Conservation (phyloP, 2,797 vertebrate species). For the Pyrocephalus nanus region DNA sequence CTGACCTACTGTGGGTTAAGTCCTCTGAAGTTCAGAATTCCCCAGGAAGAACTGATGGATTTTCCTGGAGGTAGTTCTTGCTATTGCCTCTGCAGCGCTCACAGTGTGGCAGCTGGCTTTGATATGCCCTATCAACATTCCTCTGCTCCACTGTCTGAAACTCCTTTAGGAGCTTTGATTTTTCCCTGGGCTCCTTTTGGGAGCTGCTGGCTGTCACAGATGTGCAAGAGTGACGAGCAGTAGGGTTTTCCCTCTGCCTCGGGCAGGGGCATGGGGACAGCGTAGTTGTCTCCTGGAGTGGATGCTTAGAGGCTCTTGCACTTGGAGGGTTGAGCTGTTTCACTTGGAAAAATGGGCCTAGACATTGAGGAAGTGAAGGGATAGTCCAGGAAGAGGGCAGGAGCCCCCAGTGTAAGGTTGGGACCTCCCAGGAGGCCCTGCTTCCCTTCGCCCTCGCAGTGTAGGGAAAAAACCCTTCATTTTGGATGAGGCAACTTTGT, state of each 20-base stretch:
- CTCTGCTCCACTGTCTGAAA: not conserved
- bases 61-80: not conserved
- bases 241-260: not conserved
- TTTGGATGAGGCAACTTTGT: not conserved
- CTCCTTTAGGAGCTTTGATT: not conserved
- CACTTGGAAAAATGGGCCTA: not conserved
- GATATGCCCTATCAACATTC: not conserved
- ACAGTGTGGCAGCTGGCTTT: not conserved
- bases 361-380: not conserved
- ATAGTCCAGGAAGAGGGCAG: not conserved
- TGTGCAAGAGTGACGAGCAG: not conserved
- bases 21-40: not conserved
- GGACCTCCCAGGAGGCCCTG: not conserved
- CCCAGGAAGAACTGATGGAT: not conserved
- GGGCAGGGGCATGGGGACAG: fast-evolving
- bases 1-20: not conserved
- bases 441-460: not conserved
- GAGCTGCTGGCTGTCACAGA: not conserved
- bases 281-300: not conserved
- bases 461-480: not conserved
- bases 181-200: not conserved
- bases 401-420: fast-evolving
- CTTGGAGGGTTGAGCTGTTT: fast-evolving
- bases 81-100: not conserved
- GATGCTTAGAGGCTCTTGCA: not conserved